Percentiles rank a stretch among this genome's conserved stretches.
phyloP scores from a whole-genome alignment of 2,888 invertebrate genomes.

The Mythimna ferrago region DNA sequence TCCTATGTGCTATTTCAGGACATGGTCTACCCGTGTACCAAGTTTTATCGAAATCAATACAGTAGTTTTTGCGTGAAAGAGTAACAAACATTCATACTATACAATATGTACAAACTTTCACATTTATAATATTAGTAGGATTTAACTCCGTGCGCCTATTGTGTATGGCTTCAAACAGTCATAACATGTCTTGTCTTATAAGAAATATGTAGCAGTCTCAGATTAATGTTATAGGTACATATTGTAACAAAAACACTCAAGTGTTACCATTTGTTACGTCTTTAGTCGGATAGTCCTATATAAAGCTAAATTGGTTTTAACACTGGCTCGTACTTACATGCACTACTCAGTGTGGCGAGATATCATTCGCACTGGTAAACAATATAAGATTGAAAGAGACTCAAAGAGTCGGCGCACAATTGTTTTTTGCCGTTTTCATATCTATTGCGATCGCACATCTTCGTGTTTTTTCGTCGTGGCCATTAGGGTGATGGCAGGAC shows the following conservation, averaged over 20 bases:
- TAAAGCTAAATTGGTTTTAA: not conserved
- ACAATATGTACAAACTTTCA: not conserved
- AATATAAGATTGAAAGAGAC: too few relatives aligned
- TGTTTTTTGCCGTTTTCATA: too few relatives aligned
- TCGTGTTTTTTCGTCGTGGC: too few relatives aligned
- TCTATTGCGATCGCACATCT: too few relatives aligned
- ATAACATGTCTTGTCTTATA: not conserved
- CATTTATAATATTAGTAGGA: constrained; percentile 4
- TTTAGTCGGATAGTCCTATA: too few relatives aligned
- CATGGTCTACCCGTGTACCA: not conserved
- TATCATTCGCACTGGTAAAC: too few relatives aligned
- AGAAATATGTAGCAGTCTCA: too few relatives aligned
- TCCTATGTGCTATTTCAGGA: not conserved
- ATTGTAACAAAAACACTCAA: too few relatives aligned
- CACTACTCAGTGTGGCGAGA: not conserved
- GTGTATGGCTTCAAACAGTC: constrained; percentile 40
- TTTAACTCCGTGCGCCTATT: constrained; percentile 3
- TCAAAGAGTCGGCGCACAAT: too few relatives aligned
- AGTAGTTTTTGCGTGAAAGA: not conserved
- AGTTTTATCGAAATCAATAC: not conserved
- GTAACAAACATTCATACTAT: not conserved
- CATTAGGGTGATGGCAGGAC: too few relatives aligned
- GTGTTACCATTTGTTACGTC: too few relatives aligned
- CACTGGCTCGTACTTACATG: constrained; percentile 6
- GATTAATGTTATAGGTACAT: too few relatives aligned